A percentile compares a stretch with the other conserved stretches of the same genome.
Evolutionary conservation across 2,797 vertebrate species (phyloP).

Genomic region (Anguilla megastoma): DNA sequence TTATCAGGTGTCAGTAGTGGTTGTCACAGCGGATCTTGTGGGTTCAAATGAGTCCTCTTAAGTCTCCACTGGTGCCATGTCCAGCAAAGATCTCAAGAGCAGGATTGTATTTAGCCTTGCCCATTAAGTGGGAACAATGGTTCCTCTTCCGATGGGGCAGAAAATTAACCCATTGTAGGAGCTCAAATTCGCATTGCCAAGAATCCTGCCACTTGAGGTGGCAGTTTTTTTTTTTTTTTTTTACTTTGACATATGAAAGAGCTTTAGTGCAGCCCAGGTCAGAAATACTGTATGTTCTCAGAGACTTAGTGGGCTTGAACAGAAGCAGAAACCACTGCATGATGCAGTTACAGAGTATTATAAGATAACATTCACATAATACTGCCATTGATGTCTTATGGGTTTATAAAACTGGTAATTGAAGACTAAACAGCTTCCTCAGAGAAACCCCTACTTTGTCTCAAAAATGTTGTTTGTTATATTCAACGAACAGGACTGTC

Average conservation of each 20-base stretch:
- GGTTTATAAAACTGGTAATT: background rate
- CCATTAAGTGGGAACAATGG: background rate
- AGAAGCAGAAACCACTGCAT: background rate
- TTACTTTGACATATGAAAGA: background rate
- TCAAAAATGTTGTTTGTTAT: background rate
- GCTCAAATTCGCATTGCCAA: background rate
- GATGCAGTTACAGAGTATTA: background rate
- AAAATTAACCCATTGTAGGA: background rate
- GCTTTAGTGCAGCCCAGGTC: background rate
- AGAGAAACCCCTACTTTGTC: background rate
- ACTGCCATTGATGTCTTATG: background rate
- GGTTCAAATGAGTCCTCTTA: background rate
- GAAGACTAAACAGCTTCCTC: background rate
- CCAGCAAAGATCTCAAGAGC: background rate
- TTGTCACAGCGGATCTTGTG: background rate
- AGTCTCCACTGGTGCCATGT: background rate
- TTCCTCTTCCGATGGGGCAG: background rate
- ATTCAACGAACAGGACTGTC: background rate
- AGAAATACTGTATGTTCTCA: background rate
- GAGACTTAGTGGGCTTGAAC: background rate
- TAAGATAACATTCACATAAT: background rate
- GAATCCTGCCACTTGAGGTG: background rate
- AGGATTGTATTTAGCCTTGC: background rate
- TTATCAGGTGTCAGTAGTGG: background rate
- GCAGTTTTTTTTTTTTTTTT: background rate